phyloP scores from a whole-genome alignment of 1,140 invertebrate species.

The Drosophila burlai region DNA sequence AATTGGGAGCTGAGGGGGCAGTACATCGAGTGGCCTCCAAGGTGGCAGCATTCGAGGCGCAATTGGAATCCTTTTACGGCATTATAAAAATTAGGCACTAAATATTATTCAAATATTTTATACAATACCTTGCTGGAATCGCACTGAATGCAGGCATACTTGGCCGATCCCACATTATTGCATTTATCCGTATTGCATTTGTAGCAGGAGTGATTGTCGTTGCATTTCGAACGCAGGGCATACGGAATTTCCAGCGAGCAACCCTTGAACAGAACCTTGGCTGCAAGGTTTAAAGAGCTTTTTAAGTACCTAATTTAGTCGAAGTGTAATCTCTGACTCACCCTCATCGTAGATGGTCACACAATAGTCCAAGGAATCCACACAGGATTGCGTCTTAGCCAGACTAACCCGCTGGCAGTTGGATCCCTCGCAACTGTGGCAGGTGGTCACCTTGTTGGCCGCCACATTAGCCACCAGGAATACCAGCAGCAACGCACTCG shows the following conservation, averaged over 20 bases:
- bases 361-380: slow-evolving; percentile 72
- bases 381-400: slow-evolving; percentile 40
- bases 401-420: slow-evolving; percentile 65
- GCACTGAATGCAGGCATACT: slow-evolving; percentile 71
- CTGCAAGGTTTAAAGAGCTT: slow-evolving; percentile 27
- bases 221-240: slow-evolving; percentile 57
- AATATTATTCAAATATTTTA: not conserved
- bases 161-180: slow-evolving; percentile 69
- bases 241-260: slow-evolving; percentile 73
- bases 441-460: slow-evolving; percentile 55
- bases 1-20: slow-evolving; percentile 70
- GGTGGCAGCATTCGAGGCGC: slow-evolving; percentile 44
- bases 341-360: slow-evolving; percentile 55
- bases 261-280: slow-evolving; percentile 70
- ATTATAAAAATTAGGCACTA: not conserved
- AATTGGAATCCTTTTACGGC: slow-evolving; percentile 49
- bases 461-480: slow-evolving; percentile 23
- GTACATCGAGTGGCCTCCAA: slow-evolving; percentile 52
- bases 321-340: slow-evolving; percentile 6
- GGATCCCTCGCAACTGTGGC: slow-evolving; percentile 68
- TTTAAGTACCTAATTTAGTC: not conserved
- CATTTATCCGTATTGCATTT: slow-evolving; percentile 79
- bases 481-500: slow-evolving; percentile 38
- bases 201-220: slow-evolving; percentile 49
- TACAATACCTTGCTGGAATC: slow-evolving; percentile 62